Conservation (phyloP, 2,113 vertebrate genomes). For the Pelobates fuscus region DNA sequence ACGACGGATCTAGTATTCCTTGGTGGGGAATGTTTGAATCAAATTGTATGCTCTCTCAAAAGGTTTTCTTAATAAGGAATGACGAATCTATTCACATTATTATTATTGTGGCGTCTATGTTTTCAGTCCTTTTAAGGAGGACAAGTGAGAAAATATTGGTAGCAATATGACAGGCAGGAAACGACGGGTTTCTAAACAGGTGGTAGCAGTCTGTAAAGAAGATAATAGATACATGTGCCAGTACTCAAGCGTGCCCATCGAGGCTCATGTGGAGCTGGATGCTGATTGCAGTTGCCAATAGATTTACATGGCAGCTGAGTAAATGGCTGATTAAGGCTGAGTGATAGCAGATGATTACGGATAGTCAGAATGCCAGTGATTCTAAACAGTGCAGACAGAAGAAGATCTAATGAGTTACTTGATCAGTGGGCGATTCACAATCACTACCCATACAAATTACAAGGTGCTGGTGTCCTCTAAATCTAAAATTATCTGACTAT, state of each 20-base stretch:
- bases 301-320: conserved; percentile 17
- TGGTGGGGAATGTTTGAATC: too few relatives aligned
- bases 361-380: conserved; percentile 23
- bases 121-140: too few relatives aligned
- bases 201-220: background rate
- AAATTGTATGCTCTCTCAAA: too few relatives aligned
- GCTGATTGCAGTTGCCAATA: conserved; percentile 13
- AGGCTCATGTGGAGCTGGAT: background rate
- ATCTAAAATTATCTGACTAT: background rate
- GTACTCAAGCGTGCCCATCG: background rate
- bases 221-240: background rate
- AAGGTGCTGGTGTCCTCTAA: conserved; percentile 1
- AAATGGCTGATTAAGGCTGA: conserved; percentile 30
- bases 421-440: conserved; percentile 20
- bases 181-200: background rate
- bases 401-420: background rate
- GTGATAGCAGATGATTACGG: conserved; percentile 40
- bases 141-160: background rate
- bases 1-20: too few relatives aligned
- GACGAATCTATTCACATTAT: too few relatives aligned
- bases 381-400: conserved; percentile 35
- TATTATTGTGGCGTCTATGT: too few relatives aligned
- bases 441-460: background rate
- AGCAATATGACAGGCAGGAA: background rate
- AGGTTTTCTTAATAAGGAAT: too few relatives aligned